Evolutionary conservation across 2,888 invertebrate species (phyloP).

Genomic region (Euplagia quadripunctaria): DNA sequence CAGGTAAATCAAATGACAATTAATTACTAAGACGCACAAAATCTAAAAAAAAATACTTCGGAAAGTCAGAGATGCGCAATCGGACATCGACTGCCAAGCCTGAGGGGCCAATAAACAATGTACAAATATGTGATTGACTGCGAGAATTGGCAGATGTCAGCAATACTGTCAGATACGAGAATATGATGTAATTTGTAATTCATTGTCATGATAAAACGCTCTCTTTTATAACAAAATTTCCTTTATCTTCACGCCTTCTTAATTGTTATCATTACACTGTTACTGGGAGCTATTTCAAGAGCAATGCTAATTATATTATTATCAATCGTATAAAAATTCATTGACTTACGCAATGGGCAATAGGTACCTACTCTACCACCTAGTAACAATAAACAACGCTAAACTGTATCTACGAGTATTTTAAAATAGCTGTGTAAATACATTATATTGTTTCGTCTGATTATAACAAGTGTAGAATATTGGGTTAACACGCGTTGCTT

Average conservation of each 20-base stretch:
- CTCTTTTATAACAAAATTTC: background rate
- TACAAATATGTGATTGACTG: background rate
- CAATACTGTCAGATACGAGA: background rate
- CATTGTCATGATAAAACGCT: background rate
- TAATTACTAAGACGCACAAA: too few relatives aligned
- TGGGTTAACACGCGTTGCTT: background rate
- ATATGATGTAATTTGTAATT: background rate
- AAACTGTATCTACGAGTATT: background rate
- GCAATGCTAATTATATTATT: background rate
- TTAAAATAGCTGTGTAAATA: conserved; percentile 3
- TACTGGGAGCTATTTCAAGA: background rate
- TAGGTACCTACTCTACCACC: background rate
- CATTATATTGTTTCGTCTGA: background rate
- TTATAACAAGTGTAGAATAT: background rate
- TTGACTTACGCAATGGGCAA: background rate
- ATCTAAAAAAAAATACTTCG: background rate
- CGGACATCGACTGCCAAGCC: background rate
- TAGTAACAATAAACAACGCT: background rate
- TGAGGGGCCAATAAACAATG: too few relatives aligned
- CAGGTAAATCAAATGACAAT: too few relatives aligned
- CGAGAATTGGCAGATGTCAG: background rate
- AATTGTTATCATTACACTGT: background rate
- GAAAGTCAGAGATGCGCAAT: background rate
- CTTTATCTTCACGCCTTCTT: background rate
- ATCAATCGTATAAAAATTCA: background rate